Evolutionary conservation across 2,888 invertebrate genomes (phyloP), one percentile per base, ranked within the genome.

Genomic region (Catocala nupta): DNA sequence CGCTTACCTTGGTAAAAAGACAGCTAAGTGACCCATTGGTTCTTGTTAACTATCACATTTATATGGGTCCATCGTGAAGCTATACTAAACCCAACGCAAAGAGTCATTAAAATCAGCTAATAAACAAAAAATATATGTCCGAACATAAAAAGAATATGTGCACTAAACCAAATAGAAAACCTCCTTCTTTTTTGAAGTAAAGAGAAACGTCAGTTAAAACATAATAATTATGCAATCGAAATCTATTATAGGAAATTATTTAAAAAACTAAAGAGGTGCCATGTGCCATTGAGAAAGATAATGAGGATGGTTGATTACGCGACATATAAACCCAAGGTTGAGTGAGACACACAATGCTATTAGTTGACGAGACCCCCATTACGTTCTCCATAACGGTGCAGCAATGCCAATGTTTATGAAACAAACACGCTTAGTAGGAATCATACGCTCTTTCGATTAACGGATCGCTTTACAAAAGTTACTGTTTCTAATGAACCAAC

Each of bases 361-460:
- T 61, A 63, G 59, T 48, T 75, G 77, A 77, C 78, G 73, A 77
- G 80, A 73, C 68, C 74, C 73, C 81, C 83, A 86, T 90, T 86
- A 89, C 71, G 68, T 72, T 80, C 60, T 63, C 89, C 86, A 81
- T 89, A 89, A 80, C 63, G 52, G 87, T 80, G 68, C n/a, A 52
- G 78, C 84, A 87, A 86, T 87, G 88, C 69, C 83, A 83, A 68
- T 76, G 77, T 77, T 82, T 81, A 77, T 77, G 71, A 75, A 81
- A 80, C 75, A 81, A 72, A 66, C 54, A 62, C 65, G 60, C 64
- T 52, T 67, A 65, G 65, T 74, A 63, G 71, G 71, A 71, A 70
- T 63, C 58, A 49, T 53, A 58, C 53, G 57, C 60, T 61, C 11
- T 60, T 63, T 25, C 49, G 50, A 55, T 67, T 65, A 52, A 60